Conservation (phyloP, 2,113 vertebrate species). For the Epinephelus cyanopodus region DNA sequence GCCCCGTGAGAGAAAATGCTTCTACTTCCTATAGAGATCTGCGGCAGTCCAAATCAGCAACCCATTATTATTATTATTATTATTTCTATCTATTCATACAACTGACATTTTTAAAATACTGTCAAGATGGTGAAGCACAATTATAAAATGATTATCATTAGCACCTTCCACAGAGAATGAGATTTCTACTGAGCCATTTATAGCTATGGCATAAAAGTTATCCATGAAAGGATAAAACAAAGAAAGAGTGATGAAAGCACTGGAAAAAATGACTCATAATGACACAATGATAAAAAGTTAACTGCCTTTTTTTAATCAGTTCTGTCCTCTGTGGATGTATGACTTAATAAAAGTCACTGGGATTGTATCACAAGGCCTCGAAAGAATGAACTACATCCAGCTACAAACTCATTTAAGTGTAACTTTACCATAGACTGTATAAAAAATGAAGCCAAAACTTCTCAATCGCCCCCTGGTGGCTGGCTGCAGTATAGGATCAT, state of each 20-base stretch:
- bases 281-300: background rate
- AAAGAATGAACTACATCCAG: background rate
- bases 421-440: background rate
- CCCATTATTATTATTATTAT: constrained; percentile 7
- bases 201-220: constrained; percentile 2
- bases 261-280: background rate
- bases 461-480: no score
- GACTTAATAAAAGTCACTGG: constrained; percentile 1
- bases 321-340: background rate
- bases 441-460: no score
- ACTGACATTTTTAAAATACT: background rate
- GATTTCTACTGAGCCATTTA: background rate
- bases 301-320: background rate
- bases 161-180: constrained; percentile 1
- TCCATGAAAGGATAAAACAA: constrained; percentile 12
- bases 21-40: constrained; percentile 38
- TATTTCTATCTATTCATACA: background rate
- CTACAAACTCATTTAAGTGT: background rate
- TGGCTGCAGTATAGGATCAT: no score
- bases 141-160: constrained; percentile 20
- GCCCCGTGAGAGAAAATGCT: constrained; percentile 42
- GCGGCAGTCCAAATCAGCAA: constrained; percentile 10
- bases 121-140: background rate
- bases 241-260: background rate
- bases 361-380: background rate